Conservation (phyloP, 2,113 vertebrate species). For the Phylloscopus trochilus region DNA sequence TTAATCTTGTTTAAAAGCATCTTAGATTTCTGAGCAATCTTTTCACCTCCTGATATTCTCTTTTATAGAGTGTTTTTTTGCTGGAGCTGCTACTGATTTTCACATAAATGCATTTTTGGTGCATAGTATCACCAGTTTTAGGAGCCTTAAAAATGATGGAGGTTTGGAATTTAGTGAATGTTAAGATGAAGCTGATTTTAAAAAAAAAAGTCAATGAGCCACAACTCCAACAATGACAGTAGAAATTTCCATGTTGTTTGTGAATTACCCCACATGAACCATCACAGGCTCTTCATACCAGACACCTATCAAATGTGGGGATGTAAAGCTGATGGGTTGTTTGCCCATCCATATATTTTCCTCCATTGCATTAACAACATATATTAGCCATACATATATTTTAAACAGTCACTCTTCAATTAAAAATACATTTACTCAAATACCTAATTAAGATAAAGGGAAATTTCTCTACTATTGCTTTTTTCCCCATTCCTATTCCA, state of each 20-base stretch:
- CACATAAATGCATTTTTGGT: slow-evolving; percentile 56
- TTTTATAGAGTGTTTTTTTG: slow-evolving; percentile 73
- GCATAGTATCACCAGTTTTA: neutral
- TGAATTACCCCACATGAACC: neutral
- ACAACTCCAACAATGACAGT: neutral
- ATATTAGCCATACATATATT: neutral
- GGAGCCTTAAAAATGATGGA: neutral
- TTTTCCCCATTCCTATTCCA: neutral
- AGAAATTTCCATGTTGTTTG: neutral
- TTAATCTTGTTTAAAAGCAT: slow-evolving; percentile 93
- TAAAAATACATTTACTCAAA: neutral
- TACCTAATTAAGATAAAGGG: neutral
- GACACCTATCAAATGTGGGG: neutral
- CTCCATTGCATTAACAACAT: neutral
- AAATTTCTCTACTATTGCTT: neutral
- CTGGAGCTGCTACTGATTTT: slow-evolving; percentile 59
- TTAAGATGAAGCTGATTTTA: neutral
- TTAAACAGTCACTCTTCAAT: neutral
- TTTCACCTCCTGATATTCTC: slow-evolving; percentile 81
- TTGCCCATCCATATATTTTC: neutral
- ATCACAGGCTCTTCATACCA: neutral
- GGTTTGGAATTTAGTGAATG: neutral
- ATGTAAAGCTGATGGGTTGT: neutral
- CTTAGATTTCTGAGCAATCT: slow-evolving; percentile 83
- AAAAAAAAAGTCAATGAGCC: neutral